A percentile compares a stretch with the other conserved stretches of the same genome.
Evolutionary conservation across 2,113 vertebrate genomes (phyloP).

Genomic region (Pseudorectes ferrugineus): DNA sequence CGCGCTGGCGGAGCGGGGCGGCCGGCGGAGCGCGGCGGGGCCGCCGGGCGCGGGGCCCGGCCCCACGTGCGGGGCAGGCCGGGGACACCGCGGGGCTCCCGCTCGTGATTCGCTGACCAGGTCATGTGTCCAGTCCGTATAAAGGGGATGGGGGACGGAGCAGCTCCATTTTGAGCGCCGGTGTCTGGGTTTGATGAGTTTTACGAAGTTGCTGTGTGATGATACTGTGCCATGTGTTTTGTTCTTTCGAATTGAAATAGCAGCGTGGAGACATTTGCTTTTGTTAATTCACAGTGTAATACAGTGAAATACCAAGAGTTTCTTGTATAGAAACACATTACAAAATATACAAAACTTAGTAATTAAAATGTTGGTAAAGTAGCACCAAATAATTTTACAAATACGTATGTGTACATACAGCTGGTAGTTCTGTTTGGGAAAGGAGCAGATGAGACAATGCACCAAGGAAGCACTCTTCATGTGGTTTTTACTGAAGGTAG

Average conservation of each 20-base stretch:
- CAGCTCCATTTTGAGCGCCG: not conserved
- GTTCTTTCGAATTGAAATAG: not conserved
- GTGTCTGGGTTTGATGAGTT: not conserved
- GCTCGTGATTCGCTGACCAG: conserved; percentile 46
- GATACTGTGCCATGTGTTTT: not conserved
- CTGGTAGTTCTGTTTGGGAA: not conserved
- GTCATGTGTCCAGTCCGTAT: conserved; percentile 35
- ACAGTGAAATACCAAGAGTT: not conserved
- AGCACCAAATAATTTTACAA: not conserved
- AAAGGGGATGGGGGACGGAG: not conserved
- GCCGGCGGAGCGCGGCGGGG: too few relatives aligned
- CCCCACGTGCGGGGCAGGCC: not conserved
- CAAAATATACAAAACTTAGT: not conserved
- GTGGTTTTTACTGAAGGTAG: not conserved
- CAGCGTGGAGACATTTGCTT: not conserved
- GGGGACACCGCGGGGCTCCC: not conserved
- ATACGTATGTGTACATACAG: not conserved
- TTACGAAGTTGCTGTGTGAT: not conserved
- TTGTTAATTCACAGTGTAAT: not conserved
- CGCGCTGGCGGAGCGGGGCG: not conserved
- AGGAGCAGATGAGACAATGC: not conserved
- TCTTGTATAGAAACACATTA: not conserved
- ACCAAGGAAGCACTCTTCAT: not conserved
- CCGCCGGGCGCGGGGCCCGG: not conserved
- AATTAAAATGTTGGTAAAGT: not conserved